Evolutionary conservation across 2,888 invertebrate species (phyloP).

Genomic region (Oxycera nigricornis): DNA sequence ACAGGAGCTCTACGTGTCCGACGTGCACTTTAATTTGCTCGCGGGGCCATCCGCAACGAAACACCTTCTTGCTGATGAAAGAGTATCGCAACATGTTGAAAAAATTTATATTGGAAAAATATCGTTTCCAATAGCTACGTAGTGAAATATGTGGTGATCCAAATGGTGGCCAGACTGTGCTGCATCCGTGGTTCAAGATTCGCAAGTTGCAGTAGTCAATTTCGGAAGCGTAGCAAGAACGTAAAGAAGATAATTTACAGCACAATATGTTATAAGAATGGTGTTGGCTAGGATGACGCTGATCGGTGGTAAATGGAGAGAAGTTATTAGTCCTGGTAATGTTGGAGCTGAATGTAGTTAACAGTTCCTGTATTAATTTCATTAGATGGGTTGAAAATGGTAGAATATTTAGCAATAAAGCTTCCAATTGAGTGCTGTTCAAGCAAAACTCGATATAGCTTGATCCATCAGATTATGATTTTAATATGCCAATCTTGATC

Average conservation of each 20-base stretch:
- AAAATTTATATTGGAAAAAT: conserved; percentile 1
- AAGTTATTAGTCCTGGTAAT: too few species aligned
- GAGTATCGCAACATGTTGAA: neutral
- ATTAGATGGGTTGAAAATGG: too few species aligned
- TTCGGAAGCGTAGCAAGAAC: conserved; percentile 6
- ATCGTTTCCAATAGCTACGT: conserved; percentile 24
- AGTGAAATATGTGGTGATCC: conserved; percentile 31
- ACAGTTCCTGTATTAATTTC: too few species aligned
- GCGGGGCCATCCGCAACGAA: conserved; percentile 23
- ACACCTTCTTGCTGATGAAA: conserved; percentile 25
- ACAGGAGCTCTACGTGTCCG: conserved; percentile 46
- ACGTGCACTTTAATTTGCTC: conserved; percentile 46
- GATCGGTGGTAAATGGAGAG: too few species aligned
- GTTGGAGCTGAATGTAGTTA: too few species aligned
- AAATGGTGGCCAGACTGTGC: neutral
- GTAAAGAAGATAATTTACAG: neutral
- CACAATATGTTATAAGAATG: neutral
- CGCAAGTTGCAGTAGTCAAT: conserved; percentile 23
- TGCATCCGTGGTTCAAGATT: neutral
- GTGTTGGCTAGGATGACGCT: too few species aligned
- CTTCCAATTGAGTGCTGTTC: too few species aligned
- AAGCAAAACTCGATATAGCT: too few species aligned
- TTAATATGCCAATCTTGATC: too few species aligned
- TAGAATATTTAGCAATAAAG: too few species aligned
- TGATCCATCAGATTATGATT: too few species aligned